Conservation (phyloP, 2,113 vertebrate species). For the Cyanocitta stelleri region DNA sequence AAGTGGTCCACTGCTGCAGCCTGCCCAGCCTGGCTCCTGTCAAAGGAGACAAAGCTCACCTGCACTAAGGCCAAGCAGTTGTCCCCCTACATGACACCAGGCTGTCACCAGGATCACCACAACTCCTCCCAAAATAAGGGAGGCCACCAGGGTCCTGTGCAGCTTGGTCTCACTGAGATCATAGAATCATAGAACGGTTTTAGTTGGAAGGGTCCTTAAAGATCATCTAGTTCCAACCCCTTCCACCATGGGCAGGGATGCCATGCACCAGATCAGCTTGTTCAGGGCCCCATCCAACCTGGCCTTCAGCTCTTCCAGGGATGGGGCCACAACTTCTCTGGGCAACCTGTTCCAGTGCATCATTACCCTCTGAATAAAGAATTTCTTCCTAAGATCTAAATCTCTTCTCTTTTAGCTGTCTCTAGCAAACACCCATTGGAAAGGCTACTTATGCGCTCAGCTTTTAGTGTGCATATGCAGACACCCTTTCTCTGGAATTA, state of each 20-base stretch:
- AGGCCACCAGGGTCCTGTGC: background rate
- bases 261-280: background rate
- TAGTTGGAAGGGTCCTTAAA: background rate
- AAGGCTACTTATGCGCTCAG: background rate
- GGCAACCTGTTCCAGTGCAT: background rate
- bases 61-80: background rate
- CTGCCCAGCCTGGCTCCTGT: background rate
- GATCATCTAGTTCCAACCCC: background rate
- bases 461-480: background rate
- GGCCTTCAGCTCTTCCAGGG: background rate
- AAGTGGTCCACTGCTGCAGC: background rate
- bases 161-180: background rate
- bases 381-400: background rate
- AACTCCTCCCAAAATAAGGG: background rate
- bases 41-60: background rate
- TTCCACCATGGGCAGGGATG: background rate
- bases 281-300: background rate
- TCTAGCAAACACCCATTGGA: background rate
- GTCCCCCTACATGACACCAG: background rate
- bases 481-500: background rate
- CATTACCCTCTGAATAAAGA: background rate
- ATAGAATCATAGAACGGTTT: background rate
- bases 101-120: background rate
- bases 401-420: background rate
- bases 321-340: background rate